Evolutionary conservation across 1,140 invertebrate genomes (phyloP).

Genomic region (Theocolax elegans): DNA sequence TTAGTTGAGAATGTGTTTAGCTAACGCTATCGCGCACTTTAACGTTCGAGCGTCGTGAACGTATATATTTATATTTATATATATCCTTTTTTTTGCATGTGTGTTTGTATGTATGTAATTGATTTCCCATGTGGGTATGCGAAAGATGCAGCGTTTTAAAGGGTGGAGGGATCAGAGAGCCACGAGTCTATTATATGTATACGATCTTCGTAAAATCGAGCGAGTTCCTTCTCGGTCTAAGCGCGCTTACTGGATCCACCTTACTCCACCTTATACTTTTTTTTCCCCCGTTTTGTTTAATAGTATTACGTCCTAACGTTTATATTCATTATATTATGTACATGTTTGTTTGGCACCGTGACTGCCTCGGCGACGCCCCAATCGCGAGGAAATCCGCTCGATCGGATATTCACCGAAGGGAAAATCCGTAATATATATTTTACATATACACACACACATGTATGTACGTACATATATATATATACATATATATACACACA

Average conservation of each 20-base stretch:
- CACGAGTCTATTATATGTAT: too few species aligned
- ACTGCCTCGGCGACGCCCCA: constrained; percentile 45
- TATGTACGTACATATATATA: too few species aligned
- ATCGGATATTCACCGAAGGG: too few species aligned
- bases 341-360: constrained; percentile 59
- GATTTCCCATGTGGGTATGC: too few species aligned
- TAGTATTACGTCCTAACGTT: constrained; percentile 4
- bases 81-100: constrained; percentile 12
- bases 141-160: too few species aligned
- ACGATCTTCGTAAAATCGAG: too few species aligned
- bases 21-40: not conserved
- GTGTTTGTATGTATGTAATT: constrained; percentile 27
- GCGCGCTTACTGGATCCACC: too few species aligned
- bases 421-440: too few species aligned
- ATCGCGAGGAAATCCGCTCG: not conserved
- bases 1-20: too few species aligned
- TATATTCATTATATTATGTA: constrained; percentile 31
- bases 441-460: too few species aligned
- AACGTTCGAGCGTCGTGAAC: not conserved
- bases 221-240: not conserved
- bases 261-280: not conserved
- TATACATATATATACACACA: too few species aligned
- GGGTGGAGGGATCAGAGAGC: too few species aligned
- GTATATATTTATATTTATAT: not conserved
- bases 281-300: not conserved